Conservation (phyloP, 2,888 invertebrate species). For the Laothoe populi region DNA sequence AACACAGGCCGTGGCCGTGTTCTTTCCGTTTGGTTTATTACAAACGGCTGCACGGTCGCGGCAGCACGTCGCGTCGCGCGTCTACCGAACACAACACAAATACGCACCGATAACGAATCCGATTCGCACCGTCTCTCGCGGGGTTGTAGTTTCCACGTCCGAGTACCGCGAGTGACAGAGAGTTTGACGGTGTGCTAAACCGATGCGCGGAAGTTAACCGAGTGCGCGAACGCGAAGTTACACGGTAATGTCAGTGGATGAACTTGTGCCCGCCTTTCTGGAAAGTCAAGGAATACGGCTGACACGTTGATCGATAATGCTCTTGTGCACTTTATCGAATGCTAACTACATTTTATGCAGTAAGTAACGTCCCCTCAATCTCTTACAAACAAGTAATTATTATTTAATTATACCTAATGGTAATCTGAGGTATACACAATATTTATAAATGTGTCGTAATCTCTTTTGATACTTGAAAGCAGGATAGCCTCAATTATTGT, state of each 20-base stretch:
- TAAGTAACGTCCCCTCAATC: background rate
- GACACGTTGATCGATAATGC: slow-evolving; percentile 45
- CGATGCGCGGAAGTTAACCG: slow-evolving; percentile 53
- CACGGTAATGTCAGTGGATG: slow-evolving; percentile 44
- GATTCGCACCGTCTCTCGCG: slow-evolving; percentile 43
- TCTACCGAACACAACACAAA: slow-evolving; percentile 45
- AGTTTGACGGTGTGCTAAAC: slow-evolving; percentile 35
- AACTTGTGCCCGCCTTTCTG: slow-evolving; percentile 56
- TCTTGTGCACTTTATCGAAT: slow-evolving; percentile 36
- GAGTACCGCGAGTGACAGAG: slow-evolving; percentile 44
- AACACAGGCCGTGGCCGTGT: slow-evolving; percentile 33
- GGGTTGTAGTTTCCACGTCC: slow-evolving; percentile 56
- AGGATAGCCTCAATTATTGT: background rate
- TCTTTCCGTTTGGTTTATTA: slow-evolving; percentile 54
- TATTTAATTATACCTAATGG: no score
- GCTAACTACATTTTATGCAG: slow-evolving; percentile 34
- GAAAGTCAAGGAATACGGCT: slow-evolving; percentile 62
- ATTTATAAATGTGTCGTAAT: background rate
- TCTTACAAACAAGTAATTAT: background rate
- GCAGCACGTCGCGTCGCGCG: slow-evolving; percentile 58
- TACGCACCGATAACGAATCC: slow-evolving; percentile 36
- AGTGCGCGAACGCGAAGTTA: slow-evolving; percentile 16
- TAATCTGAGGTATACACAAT: background rate
- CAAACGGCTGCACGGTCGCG: slow-evolving; percentile 65
- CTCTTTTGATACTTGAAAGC: background rate